Percentiles rank a stretch among this genome's conserved stretches.
Evolutionary conservation across 2,888 invertebrate genomes (phyloP).

Genomic region (Andrena praecox): DNA sequence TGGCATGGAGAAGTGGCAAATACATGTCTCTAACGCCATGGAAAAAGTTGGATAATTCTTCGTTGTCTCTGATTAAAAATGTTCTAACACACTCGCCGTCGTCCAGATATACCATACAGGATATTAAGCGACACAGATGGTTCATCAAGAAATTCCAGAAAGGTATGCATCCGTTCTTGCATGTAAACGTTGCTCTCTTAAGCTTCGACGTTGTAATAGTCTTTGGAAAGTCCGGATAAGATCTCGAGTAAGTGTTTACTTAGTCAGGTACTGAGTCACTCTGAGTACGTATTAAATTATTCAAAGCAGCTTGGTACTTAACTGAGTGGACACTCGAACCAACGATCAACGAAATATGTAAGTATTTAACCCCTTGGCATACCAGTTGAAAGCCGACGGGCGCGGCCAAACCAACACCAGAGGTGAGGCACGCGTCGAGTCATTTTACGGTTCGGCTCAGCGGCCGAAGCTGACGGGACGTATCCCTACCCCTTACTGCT

Average conservation of each 20-base stretch:
- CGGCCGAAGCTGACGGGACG: too few relatives aligned
- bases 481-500: too few relatives aligned
- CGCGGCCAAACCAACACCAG: too few relatives aligned
- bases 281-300: slow-evolving; percentile 87
- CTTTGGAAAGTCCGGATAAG: background rate
- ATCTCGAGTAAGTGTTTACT: slow-evolving; percentile 76
- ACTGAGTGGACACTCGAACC: slow-evolving; percentile 76
- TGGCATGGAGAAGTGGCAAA: slow-evolving; percentile 90
- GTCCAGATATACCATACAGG: slow-evolving; percentile 88
- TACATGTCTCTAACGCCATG: slow-evolving; percentile 91
- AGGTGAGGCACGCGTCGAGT: too few relatives aligned
- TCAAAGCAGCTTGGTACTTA: slow-evolving; percentile 82
- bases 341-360: slow-evolving; percentile 37
- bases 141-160: slow-evolving; percentile 80
- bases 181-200: background rate
- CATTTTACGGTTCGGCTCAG: too few relatives aligned
- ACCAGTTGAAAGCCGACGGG: too few relatives aligned
- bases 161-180: slow-evolving; percentile 65
- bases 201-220: background rate
- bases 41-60: slow-evolving; percentile 92
- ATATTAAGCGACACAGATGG: slow-evolving; percentile 93
- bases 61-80: slow-evolving; percentile 91
- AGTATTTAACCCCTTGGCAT: too few relatives aligned
- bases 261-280: slow-evolving; percentile 95
- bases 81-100: slow-evolving; percentile 90